These are phyloP conservation scores for Lithophane ornitopus DNA, from an alignment of 2,888 invertebrate species.

Conservation along the genomic window DNA sequence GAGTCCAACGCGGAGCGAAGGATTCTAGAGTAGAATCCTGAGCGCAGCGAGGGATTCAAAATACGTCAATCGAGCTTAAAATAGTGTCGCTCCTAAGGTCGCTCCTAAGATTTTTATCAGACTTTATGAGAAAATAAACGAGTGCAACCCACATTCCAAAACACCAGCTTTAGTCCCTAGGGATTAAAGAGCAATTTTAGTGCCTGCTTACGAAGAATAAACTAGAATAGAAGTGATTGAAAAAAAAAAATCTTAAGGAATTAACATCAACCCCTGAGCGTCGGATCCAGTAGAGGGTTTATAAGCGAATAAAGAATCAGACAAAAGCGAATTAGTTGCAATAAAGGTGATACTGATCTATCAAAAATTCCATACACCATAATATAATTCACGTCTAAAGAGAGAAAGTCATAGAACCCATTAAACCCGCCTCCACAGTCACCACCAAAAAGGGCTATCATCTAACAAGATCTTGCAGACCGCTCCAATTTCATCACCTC, in stretches of 20 bases:
- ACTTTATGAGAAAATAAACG: too few species aligned
- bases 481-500: slow-evolving; percentile 59
- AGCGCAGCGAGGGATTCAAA: neutral
- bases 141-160: too few species aligned
- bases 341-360: neutral
- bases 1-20: too few species aligned
- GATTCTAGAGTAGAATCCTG: too few species aligned
- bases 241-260: too few species aligned
- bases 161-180: too few species aligned
- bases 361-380: neutral
- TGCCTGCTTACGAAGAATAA: too few species aligned
- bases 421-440: slow-evolving; percentile 16
- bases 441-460: slow-evolving; percentile 54
- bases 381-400: slow-evolving; percentile 14
- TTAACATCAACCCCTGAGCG: too few species aligned
- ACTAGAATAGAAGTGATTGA: too few species aligned
- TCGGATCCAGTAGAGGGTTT: too few species aligned
- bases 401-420: slow-evolving; percentile 37
- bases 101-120: neutral
- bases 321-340: neutral
- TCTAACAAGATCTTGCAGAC: slow-evolving; percentile 40
- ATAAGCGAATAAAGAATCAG: neutral
- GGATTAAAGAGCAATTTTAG: too few species aligned
- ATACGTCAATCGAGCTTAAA: neutral
- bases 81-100: neutral